These are phyloP conservation scores for Avahi laniger DNA, from an alignment of 2,797 vertebrate genomes.

Conservation along the genomic window DNA sequence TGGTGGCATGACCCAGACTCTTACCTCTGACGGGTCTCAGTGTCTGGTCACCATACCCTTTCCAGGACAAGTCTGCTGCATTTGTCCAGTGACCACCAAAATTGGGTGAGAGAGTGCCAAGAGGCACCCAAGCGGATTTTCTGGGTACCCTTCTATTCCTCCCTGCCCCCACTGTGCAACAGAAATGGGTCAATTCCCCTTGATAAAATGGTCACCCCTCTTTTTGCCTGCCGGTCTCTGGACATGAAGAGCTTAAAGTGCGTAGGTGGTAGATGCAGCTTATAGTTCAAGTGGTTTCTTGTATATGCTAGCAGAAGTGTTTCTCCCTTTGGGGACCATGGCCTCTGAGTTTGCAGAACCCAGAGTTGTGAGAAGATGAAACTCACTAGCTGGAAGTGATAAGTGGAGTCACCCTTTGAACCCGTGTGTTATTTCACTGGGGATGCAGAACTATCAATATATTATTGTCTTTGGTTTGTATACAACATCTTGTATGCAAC, in stretches of 20 bases:
- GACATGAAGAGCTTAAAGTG: not conserved
- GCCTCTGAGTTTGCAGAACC: not conserved
- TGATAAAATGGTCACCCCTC: not conserved
- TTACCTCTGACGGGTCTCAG: not conserved
- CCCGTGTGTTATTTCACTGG: no score
- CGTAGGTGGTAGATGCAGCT: not conserved
- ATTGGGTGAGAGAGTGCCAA: not conserved
- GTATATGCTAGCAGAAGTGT: not conserved
- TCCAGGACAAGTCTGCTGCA: not conserved
- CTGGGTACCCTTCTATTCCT: not conserved
- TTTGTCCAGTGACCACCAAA: not conserved
- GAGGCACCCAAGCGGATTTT: not conserved
- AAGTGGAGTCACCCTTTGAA: not conserved
- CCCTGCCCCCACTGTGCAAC: not conserved
- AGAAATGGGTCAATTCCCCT: not conserved
- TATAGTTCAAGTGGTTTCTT: not conserved
- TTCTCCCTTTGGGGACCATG: not conserved
- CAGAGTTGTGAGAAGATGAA: not conserved
- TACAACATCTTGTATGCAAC: not conserved
- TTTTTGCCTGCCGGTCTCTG: not conserved
- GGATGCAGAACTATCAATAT: not conserved
- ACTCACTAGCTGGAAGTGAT: not conserved
- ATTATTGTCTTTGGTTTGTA: not conserved
- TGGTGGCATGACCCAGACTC: fast-evolving
- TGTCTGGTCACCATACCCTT: not conserved